A percentile compares a stretch with the other conserved stretches of the same genome.
phyloP scores from a whole-genome alignment of 1,140 invertebrate species.

The Camponotus pennsylvanicus region DNA sequence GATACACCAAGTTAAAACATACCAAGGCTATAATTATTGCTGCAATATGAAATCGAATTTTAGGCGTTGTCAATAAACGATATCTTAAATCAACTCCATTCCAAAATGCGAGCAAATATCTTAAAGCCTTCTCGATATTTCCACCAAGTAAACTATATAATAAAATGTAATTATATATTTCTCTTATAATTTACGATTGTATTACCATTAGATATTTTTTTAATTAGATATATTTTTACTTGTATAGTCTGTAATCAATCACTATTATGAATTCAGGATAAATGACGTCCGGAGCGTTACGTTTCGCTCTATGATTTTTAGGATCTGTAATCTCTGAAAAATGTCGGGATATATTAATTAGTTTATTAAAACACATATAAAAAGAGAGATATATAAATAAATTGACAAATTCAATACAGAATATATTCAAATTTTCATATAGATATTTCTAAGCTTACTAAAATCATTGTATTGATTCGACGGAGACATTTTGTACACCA shows the following conservation, averaged over 20 bases:
- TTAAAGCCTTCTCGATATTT: conserved; percentile 33
- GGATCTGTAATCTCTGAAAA: conserved; percentile 49
- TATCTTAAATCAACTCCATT: conserved; percentile 74
- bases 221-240: conserved; percentile 64
- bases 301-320: conserved; percentile 17
- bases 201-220: background rate
- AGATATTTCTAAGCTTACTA: conserved; percentile 36
- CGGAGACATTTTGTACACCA: conserved; percentile 73
- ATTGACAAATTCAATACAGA: background rate
- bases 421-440: background rate
- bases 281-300: conserved; percentile 64
- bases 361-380: background rate
- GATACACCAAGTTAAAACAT: conserved; percentile 4
- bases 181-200: background rate
- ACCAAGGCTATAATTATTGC: conserved; percentile 70
- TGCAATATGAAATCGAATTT: conserved; percentile 69
- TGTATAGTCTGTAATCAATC: conserved; percentile 74
- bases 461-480: conserved; percentile 28
- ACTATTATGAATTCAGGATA: conserved; percentile 79
- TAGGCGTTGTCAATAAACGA: conserved; percentile 65
- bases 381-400: too few species aligned
- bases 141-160: conserved; percentile 44
- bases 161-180: conserved; percentile 11
- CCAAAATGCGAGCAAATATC: conserved; percentile 70
- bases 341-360: conserved; percentile 11